Conservation (phyloP, 1,140 invertebrate genomes). For the Trinorchestia longiramus region DNA sequence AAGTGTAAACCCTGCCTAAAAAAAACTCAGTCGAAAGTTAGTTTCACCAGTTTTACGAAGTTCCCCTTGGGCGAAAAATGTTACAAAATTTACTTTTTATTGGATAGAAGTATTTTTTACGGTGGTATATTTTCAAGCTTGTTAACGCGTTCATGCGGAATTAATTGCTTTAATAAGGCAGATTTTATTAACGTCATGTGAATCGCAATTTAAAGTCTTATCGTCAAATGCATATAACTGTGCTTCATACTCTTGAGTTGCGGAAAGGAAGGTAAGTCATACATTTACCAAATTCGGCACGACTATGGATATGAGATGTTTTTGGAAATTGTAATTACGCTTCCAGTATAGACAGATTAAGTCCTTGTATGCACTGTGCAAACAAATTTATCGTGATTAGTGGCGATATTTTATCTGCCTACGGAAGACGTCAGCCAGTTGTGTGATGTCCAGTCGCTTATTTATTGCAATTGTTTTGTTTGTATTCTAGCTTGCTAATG, state of each 20-base stretch:
- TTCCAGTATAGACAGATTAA: not conserved
- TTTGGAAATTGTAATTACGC: not conserved
- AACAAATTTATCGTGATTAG: not conserved
- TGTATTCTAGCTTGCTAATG: conserved; percentile 35
- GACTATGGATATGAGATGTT: not conserved
- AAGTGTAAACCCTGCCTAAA: not conserved
- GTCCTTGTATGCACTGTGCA: not conserved
- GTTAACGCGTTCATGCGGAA: not conserved
- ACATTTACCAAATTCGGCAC: not conserved
- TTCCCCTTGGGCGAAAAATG: too few relatives aligned
- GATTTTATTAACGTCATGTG: too few relatives aligned
- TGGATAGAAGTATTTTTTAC: too few relatives aligned
- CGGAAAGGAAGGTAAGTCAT: not conserved
- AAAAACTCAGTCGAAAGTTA: not conserved
- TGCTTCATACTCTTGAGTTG: too few relatives aligned
- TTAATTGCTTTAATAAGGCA: not conserved
- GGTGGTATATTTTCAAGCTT: not conserved
- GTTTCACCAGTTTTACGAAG: not conserved
- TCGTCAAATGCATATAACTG: too few relatives aligned
- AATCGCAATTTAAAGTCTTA: too few relatives aligned
- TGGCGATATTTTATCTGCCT: not conserved
- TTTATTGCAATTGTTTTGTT: conserved; percentile 35
- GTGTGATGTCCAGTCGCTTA: conserved; percentile 3
- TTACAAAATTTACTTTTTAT: not conserved
- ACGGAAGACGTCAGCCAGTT: not conserved